Evolutionary conservation across 2,888 invertebrate species (phyloP).

Genomic region (Mythimna lalbum): DNA sequence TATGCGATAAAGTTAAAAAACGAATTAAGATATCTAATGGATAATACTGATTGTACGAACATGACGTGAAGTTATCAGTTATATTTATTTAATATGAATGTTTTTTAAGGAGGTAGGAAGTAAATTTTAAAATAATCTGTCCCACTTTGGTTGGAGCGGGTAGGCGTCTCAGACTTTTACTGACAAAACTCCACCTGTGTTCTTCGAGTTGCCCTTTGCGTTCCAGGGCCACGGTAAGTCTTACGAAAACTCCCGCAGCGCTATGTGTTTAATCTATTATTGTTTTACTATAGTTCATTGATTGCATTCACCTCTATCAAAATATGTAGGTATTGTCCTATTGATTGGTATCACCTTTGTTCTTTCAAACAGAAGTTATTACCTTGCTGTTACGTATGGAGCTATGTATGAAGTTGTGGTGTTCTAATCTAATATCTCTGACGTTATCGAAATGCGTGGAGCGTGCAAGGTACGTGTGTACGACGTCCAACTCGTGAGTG

Average conservation of each 20-base stretch:
- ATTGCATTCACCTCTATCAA: constrained; percentile 15
- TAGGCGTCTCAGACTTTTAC: too few relatives aligned
- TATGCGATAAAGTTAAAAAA: constrained; percentile 22
- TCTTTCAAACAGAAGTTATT: constrained; percentile 23
- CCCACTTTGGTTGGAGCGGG: too few relatives aligned
- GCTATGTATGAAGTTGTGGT: constrained; percentile 6
- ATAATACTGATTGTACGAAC: constrained; percentile 14
- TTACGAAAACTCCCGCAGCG: too few relatives aligned
- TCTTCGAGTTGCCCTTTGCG: too few relatives aligned
- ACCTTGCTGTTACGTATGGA: constrained; percentile 7
- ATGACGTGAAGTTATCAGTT: constrained; percentile 12
- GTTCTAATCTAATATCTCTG: constrained; percentile 35
- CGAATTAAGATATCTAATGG: constrained; percentile 13
- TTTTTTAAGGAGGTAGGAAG: too few relatives aligned
- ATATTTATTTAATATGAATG: constrained; percentile 6
- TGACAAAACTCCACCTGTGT: too few relatives aligned
- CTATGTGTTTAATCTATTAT: not conserved
- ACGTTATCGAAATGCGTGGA: constrained; percentile 41
- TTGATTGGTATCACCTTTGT: constrained; percentile 30
- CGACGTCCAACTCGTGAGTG: constrained; percentile 50
- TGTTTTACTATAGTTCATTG: constrained; percentile 10
- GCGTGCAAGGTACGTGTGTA: constrained; percentile 35
- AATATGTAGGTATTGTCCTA: constrained; percentile 24
- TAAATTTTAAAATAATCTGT: too few relatives aligned
- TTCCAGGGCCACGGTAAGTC: too few relatives aligned